A percentile compares a stretch with the other conserved stretches of the same genome.
Conservation (phyloP, 2,113 vertebrate genomes). For the Corythornis vintsioides region DNA sequence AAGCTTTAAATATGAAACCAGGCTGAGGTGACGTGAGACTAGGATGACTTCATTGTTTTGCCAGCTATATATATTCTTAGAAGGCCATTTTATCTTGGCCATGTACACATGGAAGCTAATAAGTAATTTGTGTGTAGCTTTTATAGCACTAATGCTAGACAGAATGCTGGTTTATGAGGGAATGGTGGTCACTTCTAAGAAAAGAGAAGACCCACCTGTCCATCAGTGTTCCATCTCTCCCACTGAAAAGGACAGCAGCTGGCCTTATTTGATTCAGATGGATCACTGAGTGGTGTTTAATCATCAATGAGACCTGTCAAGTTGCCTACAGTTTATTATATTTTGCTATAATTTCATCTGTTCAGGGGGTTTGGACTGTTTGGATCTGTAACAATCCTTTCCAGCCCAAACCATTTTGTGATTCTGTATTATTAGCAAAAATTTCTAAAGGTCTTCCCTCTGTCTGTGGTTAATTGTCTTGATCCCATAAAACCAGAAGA, state of each 20-base stretch:
- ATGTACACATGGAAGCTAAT: neutral
- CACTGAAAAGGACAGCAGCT: neutral
- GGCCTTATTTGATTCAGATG: neutral
- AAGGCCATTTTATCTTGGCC: neutral
- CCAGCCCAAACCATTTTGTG: neutral
- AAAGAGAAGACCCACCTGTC: neutral
- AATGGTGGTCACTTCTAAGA: neutral
- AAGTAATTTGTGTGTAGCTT: neutral
- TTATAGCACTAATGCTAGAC: neutral
- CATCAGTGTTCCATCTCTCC: neutral
- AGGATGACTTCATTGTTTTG: slow-evolving; percentile 61
- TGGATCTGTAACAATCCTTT: neutral
- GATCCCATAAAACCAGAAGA: neutral
- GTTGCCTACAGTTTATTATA: neutral
- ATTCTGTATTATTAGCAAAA: neutral
- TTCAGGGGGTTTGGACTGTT: fast-evolving
- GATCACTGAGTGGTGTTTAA: neutral
- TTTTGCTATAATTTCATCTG: neutral
- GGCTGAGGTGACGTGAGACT: slow-evolving; percentile 28
- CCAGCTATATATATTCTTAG: neutral
- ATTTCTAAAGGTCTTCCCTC: neutral
- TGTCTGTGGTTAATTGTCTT: neutral
- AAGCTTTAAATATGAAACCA: slow-evolving; percentile 46
- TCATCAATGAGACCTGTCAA: neutral
- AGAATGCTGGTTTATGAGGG: neutral